phyloP scores from a whole-genome alignment of 2,888 invertebrate genomes.

The Griposia aprilina region DNA sequence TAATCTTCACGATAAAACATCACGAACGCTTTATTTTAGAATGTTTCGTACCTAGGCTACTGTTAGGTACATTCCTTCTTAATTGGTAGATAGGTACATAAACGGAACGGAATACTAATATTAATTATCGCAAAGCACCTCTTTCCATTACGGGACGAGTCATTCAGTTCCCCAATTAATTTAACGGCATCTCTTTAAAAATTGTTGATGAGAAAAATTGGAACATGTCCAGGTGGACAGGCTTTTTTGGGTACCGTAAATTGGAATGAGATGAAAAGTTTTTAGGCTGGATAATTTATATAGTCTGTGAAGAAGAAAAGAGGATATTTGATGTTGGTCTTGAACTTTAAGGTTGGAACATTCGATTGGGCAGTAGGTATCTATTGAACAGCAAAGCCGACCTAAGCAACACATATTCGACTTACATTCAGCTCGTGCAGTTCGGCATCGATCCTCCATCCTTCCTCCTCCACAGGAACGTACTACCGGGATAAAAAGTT shows the following conservation, averaged over 20 bases:
- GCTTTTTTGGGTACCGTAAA: slow-evolving; percentile 49
- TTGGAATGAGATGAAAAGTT: neutral
- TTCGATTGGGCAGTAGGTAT: too few relatives aligned
- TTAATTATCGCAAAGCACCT: slow-evolving; percentile 73
- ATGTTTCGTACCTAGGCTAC: neutral
- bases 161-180: slow-evolving; percentile 77
- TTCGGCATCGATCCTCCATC: too few relatives aligned
- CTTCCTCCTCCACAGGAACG: too few relatives aligned
- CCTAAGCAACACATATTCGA: too few relatives aligned
- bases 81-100: slow-evolving; percentile 24
- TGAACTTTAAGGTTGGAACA: too few relatives aligned
- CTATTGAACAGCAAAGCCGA: too few relatives aligned
- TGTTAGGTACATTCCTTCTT: neutral
- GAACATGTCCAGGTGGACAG: slow-evolving; percentile 69
- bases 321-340: too few relatives aligned
- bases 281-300: neutral
- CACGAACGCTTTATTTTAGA: neutral
- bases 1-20: too few relatives aligned
- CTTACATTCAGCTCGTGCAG: too few relatives aligned
- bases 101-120: slow-evolving; percentile 62
- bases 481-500: too few relatives aligned
- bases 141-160: slow-evolving; percentile 73
- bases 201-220: slow-evolving; percentile 77
- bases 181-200: slow-evolving; percentile 73
- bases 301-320: neutral